Evolutionary conservation across 2,888 invertebrate genomes (phyloP).

Genomic region (Cephus pulcher): DNA sequence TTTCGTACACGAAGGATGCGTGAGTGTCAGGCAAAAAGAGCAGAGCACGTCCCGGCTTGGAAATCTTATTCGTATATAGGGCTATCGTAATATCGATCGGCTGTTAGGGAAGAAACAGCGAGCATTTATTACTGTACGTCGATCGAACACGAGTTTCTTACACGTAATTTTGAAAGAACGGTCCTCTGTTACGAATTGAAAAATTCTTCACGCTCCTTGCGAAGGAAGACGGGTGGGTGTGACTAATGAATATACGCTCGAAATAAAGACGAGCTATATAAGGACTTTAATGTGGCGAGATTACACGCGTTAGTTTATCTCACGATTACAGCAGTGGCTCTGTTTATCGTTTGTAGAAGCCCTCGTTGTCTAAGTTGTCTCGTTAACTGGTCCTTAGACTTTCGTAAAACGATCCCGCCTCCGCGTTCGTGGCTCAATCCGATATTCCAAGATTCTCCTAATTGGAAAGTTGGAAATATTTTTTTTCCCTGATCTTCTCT

Average conservation of each 20-base stretch:
- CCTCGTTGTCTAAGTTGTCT: not conserved
- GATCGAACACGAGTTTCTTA: not conserved
- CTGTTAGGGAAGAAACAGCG: not conserved
- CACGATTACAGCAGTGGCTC: not conserved
- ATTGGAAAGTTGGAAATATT: constrained; percentile 17
- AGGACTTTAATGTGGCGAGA: not conserved
- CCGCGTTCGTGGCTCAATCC: not conserved
- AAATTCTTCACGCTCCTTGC: not conserved
- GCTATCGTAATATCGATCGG: not conserved
- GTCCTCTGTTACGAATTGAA: not conserved
- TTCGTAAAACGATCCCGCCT: not conserved
- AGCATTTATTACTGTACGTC: not conserved
- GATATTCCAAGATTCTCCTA: not conserved
- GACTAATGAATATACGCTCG: not conserved
- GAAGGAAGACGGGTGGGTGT: not conserved
- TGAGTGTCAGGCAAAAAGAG: not conserved
- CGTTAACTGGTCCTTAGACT: not conserved
- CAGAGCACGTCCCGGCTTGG: not conserved
- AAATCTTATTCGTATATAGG: not conserved
- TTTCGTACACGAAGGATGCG: not conserved
- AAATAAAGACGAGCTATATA: not conserved
- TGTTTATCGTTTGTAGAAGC: not conserved
- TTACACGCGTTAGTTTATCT: not conserved
- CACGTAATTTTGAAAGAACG: not conserved
- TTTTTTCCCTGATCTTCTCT: not conserved